Base-by-base conservation (phyloP, 2,113 vertebrate species). In the Donacobius atricapilla region DNA sequence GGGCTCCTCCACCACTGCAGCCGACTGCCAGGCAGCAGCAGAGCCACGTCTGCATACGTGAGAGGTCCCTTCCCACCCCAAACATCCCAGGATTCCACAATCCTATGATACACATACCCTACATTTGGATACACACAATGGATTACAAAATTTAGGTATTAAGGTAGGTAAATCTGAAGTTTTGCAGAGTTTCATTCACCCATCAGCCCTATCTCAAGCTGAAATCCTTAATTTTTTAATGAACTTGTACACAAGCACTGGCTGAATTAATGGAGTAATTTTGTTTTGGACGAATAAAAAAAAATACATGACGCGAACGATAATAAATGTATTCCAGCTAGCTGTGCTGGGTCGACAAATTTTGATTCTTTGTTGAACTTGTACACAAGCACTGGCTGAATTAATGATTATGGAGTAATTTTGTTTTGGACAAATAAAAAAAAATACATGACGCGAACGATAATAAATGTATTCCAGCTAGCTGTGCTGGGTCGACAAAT, bases 21-120 rank as follows among this genome's bases (percentile, higher is more conserved):
- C 57, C 0, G 0, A 12, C 16, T 56, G 66, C 25, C 50, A 33
- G 66, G 60, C 60, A 42, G 66, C 75, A 71, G 42, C 31, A 72
- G 25, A 44, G 44, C 37, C 58, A 11, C 11, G 33, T 28, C 76
- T 73, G 51, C 22, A 11, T 0, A 18, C 19, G 7, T 6, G 44
- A 51, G 45, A 44, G 33, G 7, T 21, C 23, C 45, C 45, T 56
- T 48, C 40, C 63, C 47, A 56, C 31, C 24, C 24, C 7, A 7
- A 66, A 24, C 24, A 58, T 3, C 23, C 60, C 69, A 45, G 53
- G 19, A 25, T 8, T 21, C 39, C 61, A 18, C 7, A 45, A 1
- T 20, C 30, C 42, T 9, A 0, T 7, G 6, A 23, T 0, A 40
- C 2, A 30, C 1, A 22, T 1, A 25, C 11, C 3, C 7, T 3